These are phyloP conservation scores for Pseudomyrmex sp. DNA, from an alignment of 1,140 invertebrate species.

Conservation along the genomic window DNA sequence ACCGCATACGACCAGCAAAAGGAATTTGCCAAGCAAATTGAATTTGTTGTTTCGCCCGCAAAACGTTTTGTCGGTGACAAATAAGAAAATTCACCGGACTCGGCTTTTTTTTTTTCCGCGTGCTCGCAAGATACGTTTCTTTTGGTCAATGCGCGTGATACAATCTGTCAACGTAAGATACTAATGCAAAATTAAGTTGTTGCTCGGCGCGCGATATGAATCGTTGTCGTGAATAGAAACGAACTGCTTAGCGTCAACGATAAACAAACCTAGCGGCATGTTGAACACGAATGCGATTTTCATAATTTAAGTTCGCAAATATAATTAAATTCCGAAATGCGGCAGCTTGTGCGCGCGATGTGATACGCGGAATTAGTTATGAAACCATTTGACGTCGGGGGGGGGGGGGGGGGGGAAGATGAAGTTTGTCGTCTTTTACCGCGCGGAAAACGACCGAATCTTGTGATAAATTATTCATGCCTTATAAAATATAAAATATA, in stretches of 20 bases:
- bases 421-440: background rate
- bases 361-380: constrained; percentile 15
- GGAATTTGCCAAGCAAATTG: too few relatives aligned
- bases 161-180: background rate
- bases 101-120: background rate
- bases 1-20: too few relatives aligned
- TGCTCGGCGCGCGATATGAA: constrained; percentile 10
- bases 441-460: constrained; percentile 1
- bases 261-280: constrained; percentile 25
- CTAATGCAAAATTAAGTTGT: constrained; percentile 24
- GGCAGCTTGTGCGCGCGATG: background rate
- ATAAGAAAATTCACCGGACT: too few relatives aligned
- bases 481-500: constrained; percentile 21
- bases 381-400: constrained; percentile 9
- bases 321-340: constrained; percentile 37
- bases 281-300: constrained; percentile 23
- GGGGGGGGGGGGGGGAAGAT: background rate
- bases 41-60: too few relatives aligned
- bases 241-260: constrained; percentile 44
- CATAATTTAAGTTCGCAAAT: constrained; percentile 44
- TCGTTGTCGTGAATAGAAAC: constrained; percentile 48
- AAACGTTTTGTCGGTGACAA: too few relatives aligned
- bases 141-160: too few relatives aligned
- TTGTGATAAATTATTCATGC: constrained; percentile 35
- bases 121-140: background rate